Evolutionary conservation across 2,888 invertebrate genomes (phyloP).

Genomic region (Lucinisca nassula): DNA sequence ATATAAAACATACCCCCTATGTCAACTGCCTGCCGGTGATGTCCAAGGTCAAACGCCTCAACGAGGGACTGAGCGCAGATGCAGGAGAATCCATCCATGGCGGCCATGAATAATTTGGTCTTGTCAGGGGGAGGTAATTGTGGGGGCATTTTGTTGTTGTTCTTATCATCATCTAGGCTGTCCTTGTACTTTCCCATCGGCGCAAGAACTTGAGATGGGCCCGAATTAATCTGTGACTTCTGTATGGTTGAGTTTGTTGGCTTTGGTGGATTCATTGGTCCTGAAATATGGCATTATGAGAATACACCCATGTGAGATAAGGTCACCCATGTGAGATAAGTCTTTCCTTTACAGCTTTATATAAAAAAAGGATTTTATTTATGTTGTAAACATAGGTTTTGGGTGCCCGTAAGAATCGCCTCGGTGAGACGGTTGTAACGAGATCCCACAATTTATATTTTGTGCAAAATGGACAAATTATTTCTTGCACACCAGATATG

Average conservation of each 20-base stretch:
- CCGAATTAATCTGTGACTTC: not conserved
- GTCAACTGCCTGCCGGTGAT: conserved; percentile 76
- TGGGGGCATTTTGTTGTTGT: not conserved
- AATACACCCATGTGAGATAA: no score
- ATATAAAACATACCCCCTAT: conserved; percentile 76
- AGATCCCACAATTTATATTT: no score
- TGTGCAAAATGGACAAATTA: no score
- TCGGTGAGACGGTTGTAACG: no score
- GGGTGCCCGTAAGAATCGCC: no score
- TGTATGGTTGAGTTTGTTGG: not conserved
- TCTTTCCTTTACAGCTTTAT: no score
- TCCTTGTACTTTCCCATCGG: conserved; percentile 38
- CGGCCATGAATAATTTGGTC: conserved; percentile 67
- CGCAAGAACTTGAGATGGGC: not conserved
- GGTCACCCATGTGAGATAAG: no score
- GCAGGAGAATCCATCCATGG: conserved; percentile 77
- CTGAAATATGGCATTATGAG: no score
- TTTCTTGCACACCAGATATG: no score
- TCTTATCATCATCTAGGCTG: conserved; percentile 11
- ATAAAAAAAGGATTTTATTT: no score
- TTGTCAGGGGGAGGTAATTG: not conserved
- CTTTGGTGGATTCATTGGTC: not conserved
- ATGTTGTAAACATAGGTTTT: no score
- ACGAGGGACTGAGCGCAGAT: conserved; percentile 72
- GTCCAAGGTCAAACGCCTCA: conserved; percentile 78